Percentiles rank a stretch among this genome's conserved stretches.
Conservation (phyloP, 2,888 invertebrate genomes). For the Galeopsomyia nigrocyanea region DNA sequence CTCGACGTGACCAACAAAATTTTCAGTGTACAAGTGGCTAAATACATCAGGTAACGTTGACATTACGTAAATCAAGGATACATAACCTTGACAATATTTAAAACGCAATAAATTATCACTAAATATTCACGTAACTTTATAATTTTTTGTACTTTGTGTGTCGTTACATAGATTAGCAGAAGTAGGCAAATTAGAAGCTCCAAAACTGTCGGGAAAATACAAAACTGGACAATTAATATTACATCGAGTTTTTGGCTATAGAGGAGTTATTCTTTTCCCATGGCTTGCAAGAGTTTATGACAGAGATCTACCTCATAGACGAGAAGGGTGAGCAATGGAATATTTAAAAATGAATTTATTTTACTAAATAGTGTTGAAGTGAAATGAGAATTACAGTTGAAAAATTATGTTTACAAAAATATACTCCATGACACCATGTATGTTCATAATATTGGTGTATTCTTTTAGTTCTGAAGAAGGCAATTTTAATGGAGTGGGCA, state of each 20-base stretch:
- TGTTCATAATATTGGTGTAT: not conserved
- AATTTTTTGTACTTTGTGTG: not conserved
- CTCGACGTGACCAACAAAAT: slow-evolving; percentile 57
- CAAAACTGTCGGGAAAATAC: slow-evolving; percentile 91
- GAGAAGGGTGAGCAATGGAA: slow-evolving; percentile 69
- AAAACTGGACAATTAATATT: slow-evolving; percentile 96
- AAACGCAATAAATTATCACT: slow-evolving; percentile 13
- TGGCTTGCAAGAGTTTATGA: slow-evolving; percentile 97
- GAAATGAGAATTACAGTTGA: not conserved
- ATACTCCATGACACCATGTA: no score
- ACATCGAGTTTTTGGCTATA: slow-evolving; percentile 96
- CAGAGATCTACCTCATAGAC: slow-evolving; percentile 84
- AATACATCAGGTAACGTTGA: slow-evolving; percentile 61
- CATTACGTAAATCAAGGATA: slow-evolving; percentile 51
- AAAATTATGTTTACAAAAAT: not conserved
- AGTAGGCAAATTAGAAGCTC: slow-evolving; percentile 91
- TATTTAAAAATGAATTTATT: slow-evolving; percentile 10
- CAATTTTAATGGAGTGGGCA: slow-evolving; percentile 73
- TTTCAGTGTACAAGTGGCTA: slow-evolving; percentile 56
- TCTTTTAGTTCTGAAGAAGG: slow-evolving; percentile 58
- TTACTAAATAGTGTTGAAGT: no score
- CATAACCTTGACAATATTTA: slow-evolving; percentile 49
- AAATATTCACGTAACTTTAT: not conserved
- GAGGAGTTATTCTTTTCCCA: slow-evolving; percentile 96
- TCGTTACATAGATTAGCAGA: slow-evolving; percentile 82